A percentile compares a stretch with the other conserved stretches of the same genome.
phyloP scores from a whole-genome alignment of 92 coral and sea anemone species.

The Hydrozoanthus gracilis region DNA sequence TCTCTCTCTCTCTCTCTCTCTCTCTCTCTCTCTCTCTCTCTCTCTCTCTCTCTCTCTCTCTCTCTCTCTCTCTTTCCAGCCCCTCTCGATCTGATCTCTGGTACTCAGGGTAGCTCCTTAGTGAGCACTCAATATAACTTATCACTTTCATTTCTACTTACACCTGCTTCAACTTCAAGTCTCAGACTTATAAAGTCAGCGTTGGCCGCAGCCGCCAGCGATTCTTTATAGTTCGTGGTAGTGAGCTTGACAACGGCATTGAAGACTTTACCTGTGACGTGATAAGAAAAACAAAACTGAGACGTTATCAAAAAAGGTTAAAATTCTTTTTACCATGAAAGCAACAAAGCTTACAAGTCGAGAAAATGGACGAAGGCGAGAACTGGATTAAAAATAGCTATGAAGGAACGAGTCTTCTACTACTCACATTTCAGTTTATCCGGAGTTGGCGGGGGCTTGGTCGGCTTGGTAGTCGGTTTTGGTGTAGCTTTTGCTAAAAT shows the following conservation, averaged over 20 bases:
- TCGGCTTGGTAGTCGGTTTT: conserved; percentile 12
- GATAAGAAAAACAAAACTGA: not conserved
- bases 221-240: not conserved
- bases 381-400: not conserved
- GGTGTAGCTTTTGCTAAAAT: conserved; percentile 7
- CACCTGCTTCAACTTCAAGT: conserved; percentile 30
- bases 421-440: conserved; percentile 39
- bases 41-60: too few species aligned
- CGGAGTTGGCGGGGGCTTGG: conserved; percentile 39
- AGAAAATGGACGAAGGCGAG: not conserved
- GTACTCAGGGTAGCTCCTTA: too few species aligned
- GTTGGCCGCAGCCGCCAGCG: conserved; percentile 3
- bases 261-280: conserved; percentile 32
- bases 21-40: too few species aligned
- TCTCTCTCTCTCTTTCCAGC: too few species aligned
- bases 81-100: too few species aligned
- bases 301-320: too few species aligned
- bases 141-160: not conserved
- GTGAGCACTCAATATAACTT: not conserved
- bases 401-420: not conserved
- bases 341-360: not conserved
- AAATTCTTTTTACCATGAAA: too few species aligned
- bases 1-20: too few species aligned
- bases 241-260: conserved; percentile 4
- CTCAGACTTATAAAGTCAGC: conserved; percentile 38